Evolutionary conservation across 2,888 invertebrate species (phyloP).

Genomic region (Xestia sexstrigata): DNA sequence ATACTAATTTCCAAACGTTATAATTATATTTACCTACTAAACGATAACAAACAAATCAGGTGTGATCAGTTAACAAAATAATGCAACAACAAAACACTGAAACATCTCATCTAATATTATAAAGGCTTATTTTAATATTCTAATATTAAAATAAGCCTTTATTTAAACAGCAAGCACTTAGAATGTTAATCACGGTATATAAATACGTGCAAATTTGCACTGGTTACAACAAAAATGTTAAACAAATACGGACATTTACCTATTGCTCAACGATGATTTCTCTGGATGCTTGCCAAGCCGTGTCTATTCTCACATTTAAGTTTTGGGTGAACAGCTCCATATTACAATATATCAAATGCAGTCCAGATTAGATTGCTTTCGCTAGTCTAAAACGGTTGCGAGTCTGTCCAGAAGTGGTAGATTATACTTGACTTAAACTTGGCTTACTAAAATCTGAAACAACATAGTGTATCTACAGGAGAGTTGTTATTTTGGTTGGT

Average conservation of each 20-base stretch:
- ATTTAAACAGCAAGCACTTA: constrained; percentile 55
- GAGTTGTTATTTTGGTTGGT: not conserved
- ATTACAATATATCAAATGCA: constrained; percentile 62
- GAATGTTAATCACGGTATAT: constrained; percentile 66
- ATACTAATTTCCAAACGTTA: not conserved
- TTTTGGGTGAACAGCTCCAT: constrained; percentile 62
- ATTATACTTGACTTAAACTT: constrained; percentile 3
- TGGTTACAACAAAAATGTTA: constrained; percentile 77
- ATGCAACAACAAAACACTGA: constrained; percentile 15
- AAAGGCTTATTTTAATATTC: too few species aligned
- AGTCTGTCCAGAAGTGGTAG: constrained; percentile 18
- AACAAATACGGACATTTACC: constrained; percentile 78
- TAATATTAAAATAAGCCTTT: constrained; percentile 53
- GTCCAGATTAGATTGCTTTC: constrained; percentile 55
- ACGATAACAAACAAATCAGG: not conserved
- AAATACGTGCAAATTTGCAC: constrained; percentile 73
- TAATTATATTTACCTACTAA: not conserved
- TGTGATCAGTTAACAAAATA: constrained; percentile 22
- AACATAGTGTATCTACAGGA: not conserved
- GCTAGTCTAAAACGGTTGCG: constrained; percentile 36
- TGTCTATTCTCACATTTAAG: constrained; percentile 70
- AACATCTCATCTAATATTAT: constrained; percentile 43
- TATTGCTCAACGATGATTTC: constrained; percentile 80
- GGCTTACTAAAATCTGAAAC: constrained; percentile 4
- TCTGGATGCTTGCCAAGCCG: constrained; percentile 76